Conservation (phyloP, 2,113 vertebrate genomes). For the Carassius carassius region DNA sequence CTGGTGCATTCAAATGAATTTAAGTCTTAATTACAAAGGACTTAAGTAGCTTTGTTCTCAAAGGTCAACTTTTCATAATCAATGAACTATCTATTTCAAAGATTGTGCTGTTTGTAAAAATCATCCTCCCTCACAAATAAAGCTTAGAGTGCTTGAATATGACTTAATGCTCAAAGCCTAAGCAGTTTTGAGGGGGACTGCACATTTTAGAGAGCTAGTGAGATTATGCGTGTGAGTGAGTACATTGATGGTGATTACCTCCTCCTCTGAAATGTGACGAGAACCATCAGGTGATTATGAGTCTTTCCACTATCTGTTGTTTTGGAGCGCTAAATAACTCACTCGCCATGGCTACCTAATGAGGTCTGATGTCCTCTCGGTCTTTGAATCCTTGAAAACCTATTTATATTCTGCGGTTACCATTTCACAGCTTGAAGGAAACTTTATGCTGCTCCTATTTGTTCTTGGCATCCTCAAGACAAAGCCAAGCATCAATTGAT, state of each 20-base stretch:
- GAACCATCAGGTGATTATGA: constrained; percentile 16
- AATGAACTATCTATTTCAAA: not conserved
- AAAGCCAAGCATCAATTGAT: not conserved
- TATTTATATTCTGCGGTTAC: constrained; percentile 28
- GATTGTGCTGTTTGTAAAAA: not conserved
- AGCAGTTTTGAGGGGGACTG: not conserved
- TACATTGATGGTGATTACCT: constrained; percentile 2
- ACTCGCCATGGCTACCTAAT: constrained; percentile 27
- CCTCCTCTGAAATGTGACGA: not conserved
- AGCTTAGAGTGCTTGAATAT: not conserved
- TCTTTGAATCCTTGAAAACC: constrained; percentile 23
- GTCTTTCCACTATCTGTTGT: constrained; percentile 22
- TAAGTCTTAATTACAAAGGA: constrained; percentile 8
- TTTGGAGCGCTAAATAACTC: constrained; percentile 20
- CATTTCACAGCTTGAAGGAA: constrained; percentile 19
- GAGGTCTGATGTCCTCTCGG: constrained; percentile 18
- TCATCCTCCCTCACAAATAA: not conserved
- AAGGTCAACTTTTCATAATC: not conserved
- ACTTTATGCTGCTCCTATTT: constrained; percentile 4
- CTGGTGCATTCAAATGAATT: not conserved
- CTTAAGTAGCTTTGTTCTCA: constrained; percentile 8
- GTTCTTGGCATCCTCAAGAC: not conserved
- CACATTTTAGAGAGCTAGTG: not conserved
- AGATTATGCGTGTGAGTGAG: not conserved
- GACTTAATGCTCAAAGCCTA: not conserved